Evolutionary conservation across 2,888 invertebrate species (phyloP), one percentile per base, ranked within the genome.

Genomic region (Bimastos eiseni): DNA sequence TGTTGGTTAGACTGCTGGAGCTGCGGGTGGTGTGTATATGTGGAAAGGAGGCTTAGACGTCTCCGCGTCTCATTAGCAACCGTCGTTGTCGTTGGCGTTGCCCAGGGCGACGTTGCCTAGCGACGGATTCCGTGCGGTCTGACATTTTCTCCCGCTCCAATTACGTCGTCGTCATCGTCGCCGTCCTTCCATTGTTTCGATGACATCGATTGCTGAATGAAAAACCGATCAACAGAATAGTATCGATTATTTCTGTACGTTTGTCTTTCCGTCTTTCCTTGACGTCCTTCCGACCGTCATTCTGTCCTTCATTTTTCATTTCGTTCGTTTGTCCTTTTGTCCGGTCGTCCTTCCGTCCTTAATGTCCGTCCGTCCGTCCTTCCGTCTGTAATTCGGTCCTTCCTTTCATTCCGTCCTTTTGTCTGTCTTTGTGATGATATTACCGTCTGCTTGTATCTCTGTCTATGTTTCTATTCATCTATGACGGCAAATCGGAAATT

Each of bases 41-140:
- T 5, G 5, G 38, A 13, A 17, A 17, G 41, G 41, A 1, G 8
- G 1, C 17, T 13, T 41, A 24, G 24, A 49, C 49, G 24, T 49
- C 24, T 49, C 49, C 49, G n/a, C n/a, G 30, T 70, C 70, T 70
- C 70, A 70, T 70, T 70, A 70, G 70, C 70, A 70, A n/a, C 70
- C n/a, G 70, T 70, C 70, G 70, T 49, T 24, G 49, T 49, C 49
- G 24, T n/a, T 3, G 70, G 30, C 70, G 70, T 70, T 70, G 70
- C n/a, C 70, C 70, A 70, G n/a, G 70, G 70, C 70, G 30, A 70
- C 70, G 70, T 70, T 70, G 70, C 70, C n/a, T 70, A n/a, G 70
- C 70, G n/a, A 70, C n/a, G 8, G 70, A 70, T 70, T 70, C 70
- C n/a, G 70, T 70, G 4, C n/a, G 4, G 55, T 24, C 55, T 0